A percentile compares a stretch with the other conserved stretches of the same genome.
Evolutionary conservation across 2,113 vertebrate genomes (phyloP).

Genomic region (Cavia aperea): DNA sequence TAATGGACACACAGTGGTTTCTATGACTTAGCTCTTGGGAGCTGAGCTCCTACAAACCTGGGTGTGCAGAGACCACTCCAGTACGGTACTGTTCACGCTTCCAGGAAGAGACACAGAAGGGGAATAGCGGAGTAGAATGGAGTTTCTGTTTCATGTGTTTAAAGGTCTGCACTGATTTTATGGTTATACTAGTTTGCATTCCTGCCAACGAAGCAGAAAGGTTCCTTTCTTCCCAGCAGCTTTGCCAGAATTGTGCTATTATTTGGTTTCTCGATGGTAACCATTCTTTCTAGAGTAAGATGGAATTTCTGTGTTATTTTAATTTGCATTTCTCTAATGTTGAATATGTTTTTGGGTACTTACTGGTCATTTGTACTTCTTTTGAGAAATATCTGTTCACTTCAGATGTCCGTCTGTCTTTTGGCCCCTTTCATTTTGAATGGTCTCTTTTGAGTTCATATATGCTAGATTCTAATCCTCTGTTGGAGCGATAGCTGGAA

Average conservation of each 20-base stretch:
- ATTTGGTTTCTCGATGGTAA: neutral
- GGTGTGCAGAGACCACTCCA: neutral
- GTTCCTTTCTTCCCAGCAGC: neutral
- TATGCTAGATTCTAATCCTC: neutral
- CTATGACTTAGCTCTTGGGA: neutral
- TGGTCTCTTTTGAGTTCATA: neutral
- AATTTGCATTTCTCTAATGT: too few relatives aligned
- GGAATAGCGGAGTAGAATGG: neutral
- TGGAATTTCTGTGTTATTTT: neutral
- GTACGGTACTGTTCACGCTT: neutral
- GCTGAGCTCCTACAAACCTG: neutral
- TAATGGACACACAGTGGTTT: neutral
- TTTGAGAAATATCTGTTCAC: too few relatives aligned
- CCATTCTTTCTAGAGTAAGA: neutral
- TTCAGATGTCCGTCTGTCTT: neutral
- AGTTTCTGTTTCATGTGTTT: neutral
- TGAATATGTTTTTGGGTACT: too few relatives aligned
- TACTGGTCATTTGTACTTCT: too few relatives aligned
- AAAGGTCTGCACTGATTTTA: neutral
- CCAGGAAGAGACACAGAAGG: neutral
- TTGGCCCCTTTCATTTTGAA: neutral
- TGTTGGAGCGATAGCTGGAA: neutral
- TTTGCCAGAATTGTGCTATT: neutral
- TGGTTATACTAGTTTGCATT: neutral
- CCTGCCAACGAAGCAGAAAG: neutral